These are phyloP conservation scores for Pristionchus maxplancki DNA, from an alignment of 2,888 invertebrate species.

Conservation along the genomic window DNA sequence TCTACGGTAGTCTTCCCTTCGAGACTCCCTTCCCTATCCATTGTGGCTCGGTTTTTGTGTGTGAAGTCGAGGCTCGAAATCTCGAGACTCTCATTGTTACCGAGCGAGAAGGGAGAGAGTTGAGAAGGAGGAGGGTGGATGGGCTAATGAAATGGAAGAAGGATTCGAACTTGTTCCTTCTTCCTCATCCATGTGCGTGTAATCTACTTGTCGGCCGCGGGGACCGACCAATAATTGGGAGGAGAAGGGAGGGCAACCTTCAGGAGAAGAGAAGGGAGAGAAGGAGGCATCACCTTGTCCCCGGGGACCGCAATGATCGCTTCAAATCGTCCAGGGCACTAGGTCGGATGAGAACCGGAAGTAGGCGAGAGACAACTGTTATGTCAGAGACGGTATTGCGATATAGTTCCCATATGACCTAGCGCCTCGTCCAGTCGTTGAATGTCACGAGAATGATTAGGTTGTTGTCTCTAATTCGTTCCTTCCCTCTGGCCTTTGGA, in stretches of 20 bases:
- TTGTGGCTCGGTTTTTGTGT: not conserved
- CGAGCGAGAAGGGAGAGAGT: not conserved
- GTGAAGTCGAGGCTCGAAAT: constrained; percentile 3
- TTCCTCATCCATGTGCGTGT: constrained; percentile 23
- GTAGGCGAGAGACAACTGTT: too few species aligned
- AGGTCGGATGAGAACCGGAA: not conserved
- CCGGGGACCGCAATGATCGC: not conserved
- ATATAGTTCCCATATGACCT: too few species aligned
- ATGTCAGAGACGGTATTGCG: too few species aligned
- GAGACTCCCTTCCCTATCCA: too few species aligned
- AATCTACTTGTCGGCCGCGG: constrained; percentile 31
- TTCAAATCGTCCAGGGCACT: not conserved
- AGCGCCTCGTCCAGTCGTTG: too few species aligned
- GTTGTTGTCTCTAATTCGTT: not conserved
- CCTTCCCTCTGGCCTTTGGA: not conserved
- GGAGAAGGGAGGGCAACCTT: constrained; percentile 37
- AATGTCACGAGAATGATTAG: not conserved
- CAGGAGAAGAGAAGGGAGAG: not conserved
- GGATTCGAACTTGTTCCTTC: constrained; percentile 1
- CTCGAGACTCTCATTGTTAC: constrained; percentile 34
- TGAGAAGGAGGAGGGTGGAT: not conserved
- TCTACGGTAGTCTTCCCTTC: not conserved
- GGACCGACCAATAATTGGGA: constrained; percentile 1
- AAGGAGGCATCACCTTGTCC: not conserved
- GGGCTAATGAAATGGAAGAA: constrained; percentile 28